Conservation (phyloP, 2,797 vertebrate genomes). For the Karalla daura region DNA sequence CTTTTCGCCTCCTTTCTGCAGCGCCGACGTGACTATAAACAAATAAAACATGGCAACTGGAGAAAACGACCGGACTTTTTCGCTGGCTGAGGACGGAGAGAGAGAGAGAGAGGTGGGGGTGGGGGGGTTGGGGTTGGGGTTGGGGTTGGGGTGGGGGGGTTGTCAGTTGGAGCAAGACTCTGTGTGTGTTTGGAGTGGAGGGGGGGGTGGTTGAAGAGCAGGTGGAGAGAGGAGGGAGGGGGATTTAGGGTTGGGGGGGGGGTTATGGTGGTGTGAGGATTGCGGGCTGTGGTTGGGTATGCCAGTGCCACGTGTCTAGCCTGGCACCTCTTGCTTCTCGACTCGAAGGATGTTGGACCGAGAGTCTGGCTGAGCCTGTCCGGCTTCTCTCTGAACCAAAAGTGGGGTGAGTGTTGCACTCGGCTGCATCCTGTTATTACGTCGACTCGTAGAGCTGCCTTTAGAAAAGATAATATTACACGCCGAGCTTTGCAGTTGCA, state of each 20-base stretch:
- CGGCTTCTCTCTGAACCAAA: slow-evolving; percentile 77
- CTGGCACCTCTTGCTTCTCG: slow-evolving; percentile 82
- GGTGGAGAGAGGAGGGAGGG: slow-evolving; percentile 66
- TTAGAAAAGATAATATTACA: slow-evolving; percentile 20
- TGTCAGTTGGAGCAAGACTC: slow-evolving; percentile 67
- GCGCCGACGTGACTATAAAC: slow-evolving; percentile 57
- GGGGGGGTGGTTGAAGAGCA: slow-evolving; percentile 60
- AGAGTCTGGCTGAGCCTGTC: slow-evolving; percentile 79
- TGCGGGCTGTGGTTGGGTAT: slow-evolving; percentile 86
- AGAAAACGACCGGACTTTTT: slow-evolving; percentile 75
- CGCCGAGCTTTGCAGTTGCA: slow-evolving; percentile 42
- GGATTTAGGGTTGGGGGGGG: slow-evolving; percentile 44
- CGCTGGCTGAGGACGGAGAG: slow-evolving; percentile 56
- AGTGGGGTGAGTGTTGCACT: slow-evolving; percentile 82
- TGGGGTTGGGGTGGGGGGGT: slow-evolving; percentile 28
- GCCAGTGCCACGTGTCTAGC: slow-evolving; percentile 85
- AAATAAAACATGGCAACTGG: slow-evolving; percentile 70
- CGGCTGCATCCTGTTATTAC: slow-evolving; percentile 64
- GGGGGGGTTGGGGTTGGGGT: slow-evolving; percentile 42
- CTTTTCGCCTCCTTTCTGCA: slow-evolving; percentile 45
- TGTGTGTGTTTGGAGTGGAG: slow-evolving; percentile 51
- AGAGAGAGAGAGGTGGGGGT: no score
- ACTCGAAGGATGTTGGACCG: slow-evolving; percentile 80
- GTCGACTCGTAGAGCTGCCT: slow-evolving; percentile 50
- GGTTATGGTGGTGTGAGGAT: slow-evolving; percentile 83